Evolutionary conservation across 2,113 vertebrate genomes (phyloP), one percentile per base, ranked within the genome.

Genomic region (Tonatia bakeri): DNA sequence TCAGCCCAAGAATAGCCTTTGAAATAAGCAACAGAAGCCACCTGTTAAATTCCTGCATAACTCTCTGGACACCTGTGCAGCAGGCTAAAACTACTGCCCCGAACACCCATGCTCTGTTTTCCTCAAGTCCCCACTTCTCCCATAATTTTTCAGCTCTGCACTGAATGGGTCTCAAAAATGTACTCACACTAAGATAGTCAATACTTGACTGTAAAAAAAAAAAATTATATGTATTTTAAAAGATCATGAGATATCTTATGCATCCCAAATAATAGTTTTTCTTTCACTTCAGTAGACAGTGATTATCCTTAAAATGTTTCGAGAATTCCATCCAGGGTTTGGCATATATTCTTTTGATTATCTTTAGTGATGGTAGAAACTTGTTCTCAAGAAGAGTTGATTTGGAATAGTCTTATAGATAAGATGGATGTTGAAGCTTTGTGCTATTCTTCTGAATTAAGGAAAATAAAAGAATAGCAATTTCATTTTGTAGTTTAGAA

Each of bases 401-500:
- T 36, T 24, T 79, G 33, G 7, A 4, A 16, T 84, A 20, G 14
- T 92, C 19, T 38, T 92, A 52, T 5, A 88, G 28, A 61, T 64
- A 64, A 90, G 54, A 73, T 40, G 7, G 40, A 43, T 43, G 3
- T 13, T 77, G n/a, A 81, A 52, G 4, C 16, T 75, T 80, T 64
- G 22, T 47, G 36, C 56, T 79, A 1, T 50, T 92, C 31, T 94
- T 93, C 50, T 80, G 47, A 87, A 45, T 83, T 65, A 65, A 75
- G 7, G 45, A 10, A 26, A 73, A 45, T 61, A 56, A 36, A 45
- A 65, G 16, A 24, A 56, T 56, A 59, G 28, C 80, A 40, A 65
- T 67, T 76, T 93, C 81, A 72, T 88, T 80, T 93, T 94, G 26
- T 15, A 92, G 24, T 26, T 91, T 85, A 86, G 38, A 89, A 73